Evolutionary conservation across 1,140 invertebrate species (phyloP), one percentile per base, ranked within the genome.

Genomic region (Zophobas morio): DNA sequence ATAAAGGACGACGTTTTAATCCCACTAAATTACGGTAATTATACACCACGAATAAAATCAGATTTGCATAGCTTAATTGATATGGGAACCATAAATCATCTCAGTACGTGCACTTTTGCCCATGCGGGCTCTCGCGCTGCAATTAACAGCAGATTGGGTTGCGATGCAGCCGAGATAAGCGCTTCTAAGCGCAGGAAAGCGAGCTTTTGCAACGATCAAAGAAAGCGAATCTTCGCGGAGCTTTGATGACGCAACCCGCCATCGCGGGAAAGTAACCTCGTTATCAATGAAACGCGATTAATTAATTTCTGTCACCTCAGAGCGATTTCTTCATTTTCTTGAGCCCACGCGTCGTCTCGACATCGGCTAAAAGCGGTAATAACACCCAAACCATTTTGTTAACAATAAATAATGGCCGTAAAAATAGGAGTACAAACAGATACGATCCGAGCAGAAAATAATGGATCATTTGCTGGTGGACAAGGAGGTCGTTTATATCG

Each of bases 1-100:
- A 60, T 60, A 60, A 60, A 60, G 56, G 35, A 60, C 56, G 35
- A 60, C 56, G 56, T 60, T 60, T 60, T 60, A 60, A 60, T 60
- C 36, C 37, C n/a, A 39, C 3, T 36, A 60, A 60, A 60, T 60
- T 60, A 60, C 56, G 56, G 56, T 60, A 60, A 60, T 60, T 60
- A 60, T 36, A 60, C 42, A 8, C 3, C 42, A 46, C 42, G 42
- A 46, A 46, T 60, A 36, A 60, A 60, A 36, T 60, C 56, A 36
- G 37, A 60, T 60, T 60, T 60, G 56, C 56, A 60, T 60, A 60
- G 56, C 56, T 36, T 60, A 60, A 60, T 60, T 60, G 56, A 60
- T 60, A 60, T 60, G 34, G 36, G 35, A n/a, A n/a, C 56, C 34
- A 60, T 60, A 60, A 60, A 60, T 60, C 56, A 60, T 60, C 56